These are phyloP conservation scores for Onychorhynchus coronatus DNA, from an alignment of 2,113 vertebrate species.

Conservation along the genomic window DNA sequence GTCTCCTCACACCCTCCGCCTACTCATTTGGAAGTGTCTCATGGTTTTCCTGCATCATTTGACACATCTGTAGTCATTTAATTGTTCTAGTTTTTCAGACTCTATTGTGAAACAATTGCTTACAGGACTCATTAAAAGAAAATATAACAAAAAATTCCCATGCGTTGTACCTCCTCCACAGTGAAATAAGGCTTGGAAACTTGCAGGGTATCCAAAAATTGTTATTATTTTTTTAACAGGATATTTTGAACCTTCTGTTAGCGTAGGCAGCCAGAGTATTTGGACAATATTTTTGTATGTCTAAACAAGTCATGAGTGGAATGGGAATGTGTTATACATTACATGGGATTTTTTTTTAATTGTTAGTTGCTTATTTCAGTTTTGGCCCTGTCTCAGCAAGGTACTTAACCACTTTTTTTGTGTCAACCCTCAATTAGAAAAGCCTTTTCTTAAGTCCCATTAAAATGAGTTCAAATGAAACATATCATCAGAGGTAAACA, in stretches of 20 bases:
- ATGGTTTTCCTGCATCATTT: constrained; percentile 65
- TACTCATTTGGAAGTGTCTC: constrained; percentile 65
- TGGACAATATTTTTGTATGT: background rate
- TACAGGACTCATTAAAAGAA: constrained; percentile 56
- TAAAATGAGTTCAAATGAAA: background rate
- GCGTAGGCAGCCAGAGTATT: background rate
- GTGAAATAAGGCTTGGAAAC: constrained; percentile 32
- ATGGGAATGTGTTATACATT: background rate
- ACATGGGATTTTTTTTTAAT: background rate
- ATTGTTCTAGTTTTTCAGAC: constrained; percentile 63
- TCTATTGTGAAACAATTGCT: constrained; percentile 61
- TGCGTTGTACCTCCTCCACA: background rate
- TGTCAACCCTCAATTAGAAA: background rate
- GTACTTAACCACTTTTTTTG: background rate
- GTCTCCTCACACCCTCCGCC: constrained; percentile 61
- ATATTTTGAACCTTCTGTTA: constrained; percentile 9
- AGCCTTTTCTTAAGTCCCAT: background rate
- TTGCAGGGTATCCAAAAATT: background rate
- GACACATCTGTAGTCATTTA: constrained; percentile 68
- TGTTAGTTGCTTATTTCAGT: background rate
- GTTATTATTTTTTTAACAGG: background rate
- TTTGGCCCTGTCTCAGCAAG: background rate
- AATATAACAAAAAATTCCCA: constrained; percentile 51
- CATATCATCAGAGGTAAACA: background rate
- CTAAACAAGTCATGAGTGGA: background rate